Evolutionary conservation across 2,113 vertebrate genomes (phyloP).

Genomic region (Turdus rufiventris): DNA sequence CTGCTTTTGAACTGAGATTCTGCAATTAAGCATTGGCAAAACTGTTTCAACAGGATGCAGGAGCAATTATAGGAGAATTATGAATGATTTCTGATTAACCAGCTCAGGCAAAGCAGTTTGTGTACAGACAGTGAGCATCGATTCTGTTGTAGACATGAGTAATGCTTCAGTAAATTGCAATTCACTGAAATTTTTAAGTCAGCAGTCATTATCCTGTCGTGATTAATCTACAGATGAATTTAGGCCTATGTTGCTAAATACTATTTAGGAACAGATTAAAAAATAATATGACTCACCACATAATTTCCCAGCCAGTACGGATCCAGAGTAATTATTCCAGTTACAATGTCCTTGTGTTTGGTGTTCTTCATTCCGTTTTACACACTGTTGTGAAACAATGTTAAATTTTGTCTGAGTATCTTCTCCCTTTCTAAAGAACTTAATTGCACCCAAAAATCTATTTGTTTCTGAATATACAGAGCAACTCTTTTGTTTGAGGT

Average conservation of each 20-base stretch:
- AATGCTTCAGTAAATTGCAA: not conserved
- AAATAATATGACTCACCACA: not conserved
- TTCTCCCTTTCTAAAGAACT: not conserved
- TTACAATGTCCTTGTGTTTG: not conserved
- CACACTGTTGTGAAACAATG: not conserved
- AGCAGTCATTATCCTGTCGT: not conserved
- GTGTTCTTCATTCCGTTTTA: not conserved
- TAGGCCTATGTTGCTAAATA: not conserved
- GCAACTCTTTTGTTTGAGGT: not conserved
- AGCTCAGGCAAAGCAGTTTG: not conserved
- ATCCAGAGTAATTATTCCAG: not conserved
- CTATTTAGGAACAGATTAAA: not conserved
- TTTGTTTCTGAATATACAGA: not conserved
- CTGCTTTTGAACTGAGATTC: not conserved
- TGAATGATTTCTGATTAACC: not conserved
- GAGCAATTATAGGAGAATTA: not conserved
- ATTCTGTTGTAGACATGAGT: not conserved
- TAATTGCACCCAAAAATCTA: not conserved
- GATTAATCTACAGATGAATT: not conserved
- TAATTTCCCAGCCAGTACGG: not conserved
- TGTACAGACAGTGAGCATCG: not conserved
- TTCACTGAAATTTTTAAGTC: not conserved
- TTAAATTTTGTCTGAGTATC: not conserved
- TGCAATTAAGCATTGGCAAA: not conserved
- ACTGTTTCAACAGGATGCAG: not conserved